A percentile compares a stretch with the other conserved stretches of the same genome.
phyloP scores from a whole-genome alignment of 1,140 invertebrate genomes.

The Eupristina koningsbergeri region DNA sequence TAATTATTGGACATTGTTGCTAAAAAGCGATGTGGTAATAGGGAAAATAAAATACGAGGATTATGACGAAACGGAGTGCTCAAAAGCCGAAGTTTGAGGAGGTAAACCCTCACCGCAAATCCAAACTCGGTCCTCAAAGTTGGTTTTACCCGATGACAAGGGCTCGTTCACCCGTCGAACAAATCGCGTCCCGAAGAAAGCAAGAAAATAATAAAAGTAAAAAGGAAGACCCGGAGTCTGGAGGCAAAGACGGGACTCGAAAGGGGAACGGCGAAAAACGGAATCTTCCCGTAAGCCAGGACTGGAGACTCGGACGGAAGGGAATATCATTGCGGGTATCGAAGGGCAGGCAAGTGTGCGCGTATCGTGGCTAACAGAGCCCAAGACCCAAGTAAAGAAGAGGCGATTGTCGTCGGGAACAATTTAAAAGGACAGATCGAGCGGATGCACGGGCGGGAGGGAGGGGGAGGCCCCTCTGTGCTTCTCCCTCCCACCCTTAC shows the following conservation, averaged over 20 bases:
- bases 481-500: not conserved
- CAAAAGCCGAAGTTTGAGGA: not conserved
- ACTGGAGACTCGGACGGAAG: not conserved
- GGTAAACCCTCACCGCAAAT: too few species aligned
- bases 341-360: not conserved
- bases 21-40: not conserved
- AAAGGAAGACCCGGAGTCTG: too few species aligned
- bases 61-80: not conserved
- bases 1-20: too few species aligned
- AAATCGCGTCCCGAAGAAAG: too few species aligned
- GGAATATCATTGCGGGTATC: not conserved
- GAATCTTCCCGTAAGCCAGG: slow-evolving; percentile 16
- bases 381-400: too few species aligned
- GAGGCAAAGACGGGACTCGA: too few species aligned
- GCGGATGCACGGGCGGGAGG: not conserved
- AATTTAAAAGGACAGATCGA: slow-evolving; percentile 35
- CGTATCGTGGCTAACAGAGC: not conserved
- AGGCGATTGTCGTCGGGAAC: not conserved
- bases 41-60: not conserved
- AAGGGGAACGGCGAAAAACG: not conserved
- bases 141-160: not conserved
- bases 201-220: too few species aligned
- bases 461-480: not conserved
- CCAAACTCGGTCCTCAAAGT: too few species aligned
- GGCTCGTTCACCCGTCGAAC: not conserved